Base-by-base conservation (phyloP, 2,797 vertebrate species). In the Sebastes hubbsi region DNA sequence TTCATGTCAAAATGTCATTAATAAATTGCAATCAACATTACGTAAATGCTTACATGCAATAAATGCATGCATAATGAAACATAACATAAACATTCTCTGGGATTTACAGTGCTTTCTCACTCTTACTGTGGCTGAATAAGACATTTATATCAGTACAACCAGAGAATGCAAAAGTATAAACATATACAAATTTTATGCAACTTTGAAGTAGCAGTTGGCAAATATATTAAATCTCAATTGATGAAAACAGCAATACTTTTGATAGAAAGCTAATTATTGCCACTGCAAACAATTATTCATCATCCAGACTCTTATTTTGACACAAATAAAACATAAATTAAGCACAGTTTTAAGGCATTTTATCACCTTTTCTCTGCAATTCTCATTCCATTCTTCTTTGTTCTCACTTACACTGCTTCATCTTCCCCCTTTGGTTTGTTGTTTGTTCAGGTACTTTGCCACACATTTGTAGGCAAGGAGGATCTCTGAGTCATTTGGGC, bases 401-500 rank as follows among this genome's bases (percentile, higher is more conserved):
- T 24, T 74, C 36, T 80, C 24, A 54, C 22, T 60, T 22, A 16
- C 38, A 14, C 70, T 25, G 49, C 55, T 79, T 78, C 30, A 68
- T 63, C 36, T 36, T 52, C 38, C 59, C n/a, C 59, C n/a, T 8
- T 8, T n/a, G 11, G 6, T 81, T 24, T 11, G 8, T 88, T 89
- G 96, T 93, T 81, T 93, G 38, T 87, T 95, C 61, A 96, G 92
- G 89, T 95, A 95, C 79, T 95, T 95, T 25, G 95, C 96, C 55
- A 96, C 96, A 0, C 95, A 88, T 7, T 79, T 69, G 88, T 99
- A 99, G 71, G 97, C 97, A 4, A 85, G 77, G 42, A 97, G 70
- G 52, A 98, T 97, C 94, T 99, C 97, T 1, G 85, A 52, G 2
- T 93, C 92, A 2, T 94, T 95, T 7, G 98, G 98, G 65, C 98